These are phyloP conservation scores for Omphaloscelis lunosa DNA, from an alignment of 2,888 invertebrate genomes.

Conservation along the genomic window DNA sequence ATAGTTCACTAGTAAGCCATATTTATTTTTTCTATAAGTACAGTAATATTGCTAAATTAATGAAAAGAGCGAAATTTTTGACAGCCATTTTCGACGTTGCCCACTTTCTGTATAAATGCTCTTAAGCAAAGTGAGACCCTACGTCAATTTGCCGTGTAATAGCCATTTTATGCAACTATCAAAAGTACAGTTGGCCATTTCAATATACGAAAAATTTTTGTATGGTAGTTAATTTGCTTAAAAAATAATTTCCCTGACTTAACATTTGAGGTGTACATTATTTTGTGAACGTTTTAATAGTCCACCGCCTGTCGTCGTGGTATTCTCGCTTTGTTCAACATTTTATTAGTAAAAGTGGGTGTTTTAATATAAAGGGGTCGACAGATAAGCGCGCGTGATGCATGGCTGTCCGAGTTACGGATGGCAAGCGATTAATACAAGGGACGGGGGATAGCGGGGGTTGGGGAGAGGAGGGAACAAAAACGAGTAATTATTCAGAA, in stretches of 20 bases:
- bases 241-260: not conserved
- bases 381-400: slow-evolving; percentile 60
- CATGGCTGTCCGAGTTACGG: slow-evolving; percentile 54
- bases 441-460: not conserved
- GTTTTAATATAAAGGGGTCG: slow-evolving; percentile 59
- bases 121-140: not conserved
- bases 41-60: too few relatives aligned
- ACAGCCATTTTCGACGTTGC: too few relatives aligned
- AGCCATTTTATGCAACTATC: not conserved
- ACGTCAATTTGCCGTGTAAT: not conserved
- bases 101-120: too few relatives aligned
- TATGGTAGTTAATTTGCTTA: not conserved
- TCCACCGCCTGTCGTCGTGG: not conserved
- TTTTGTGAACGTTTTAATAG: not conserved
- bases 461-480: slow-evolving; percentile 25
- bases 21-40: too few relatives aligned
- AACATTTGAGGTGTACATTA: not conserved
- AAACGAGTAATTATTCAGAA: slow-evolving; percentile 60
- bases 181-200: not conserved
- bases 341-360: slow-evolving; percentile 50
- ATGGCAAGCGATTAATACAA: slow-evolving; percentile 60
- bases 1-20: too few relatives aligned
- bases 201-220: not conserved
- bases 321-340: slow-evolving; percentile 31
- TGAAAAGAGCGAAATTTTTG: too few relatives aligned